Evolutionary conservation across 2,888 invertebrate genomes (phyloP), one percentile per base, ranked within the genome.

Genomic region (Odiellus spinosus): DNA sequence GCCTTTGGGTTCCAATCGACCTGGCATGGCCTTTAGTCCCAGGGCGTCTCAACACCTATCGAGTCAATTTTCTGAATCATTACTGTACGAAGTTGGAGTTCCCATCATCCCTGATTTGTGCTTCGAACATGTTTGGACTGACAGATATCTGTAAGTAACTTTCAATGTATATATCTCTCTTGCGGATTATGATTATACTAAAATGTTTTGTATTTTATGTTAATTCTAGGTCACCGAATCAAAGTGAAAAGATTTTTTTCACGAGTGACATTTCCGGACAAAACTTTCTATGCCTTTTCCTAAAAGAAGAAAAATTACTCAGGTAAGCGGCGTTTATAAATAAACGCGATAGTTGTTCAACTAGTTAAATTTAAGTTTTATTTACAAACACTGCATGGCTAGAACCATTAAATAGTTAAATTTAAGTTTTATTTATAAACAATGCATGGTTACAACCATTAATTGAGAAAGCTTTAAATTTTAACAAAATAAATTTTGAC

Each of bases 91-190:
- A n/a, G 67, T 75, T 0, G 71, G 80, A 55, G 26, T 26, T 6
- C 83, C 84, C 0, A 67, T 86, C 20, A 77, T 79, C 56, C 90
- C 91, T 0, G 82, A 84, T 56, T 73, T 90, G 53, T 90, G 88
- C 59, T 70, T 93, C 40, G 90, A 93, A 56, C 81, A 83, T 61
- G 69, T 90, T 12, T 93, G 91, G 91, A 82, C 82, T 0, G 91
- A 91, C 58, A 35, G 62, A 60, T 11, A 54, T 64, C 11, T 60
- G 66, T 26, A 66, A 66, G 68, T 66, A 57, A 55, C 58, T 55
- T 40, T 38, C 14, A 44, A 39, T 48, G 18, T 12, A 19, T 48
- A 42, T 35, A 45, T n/a, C n/a, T 34, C 11, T 34, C 11, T 34
- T 34, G n/a, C 11, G 34, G 10, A 20, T 47, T 45, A 53, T 38